phyloP scores from a whole-genome alignment of 2,113 vertebrate species.

The Perccottus glenii region DNA sequence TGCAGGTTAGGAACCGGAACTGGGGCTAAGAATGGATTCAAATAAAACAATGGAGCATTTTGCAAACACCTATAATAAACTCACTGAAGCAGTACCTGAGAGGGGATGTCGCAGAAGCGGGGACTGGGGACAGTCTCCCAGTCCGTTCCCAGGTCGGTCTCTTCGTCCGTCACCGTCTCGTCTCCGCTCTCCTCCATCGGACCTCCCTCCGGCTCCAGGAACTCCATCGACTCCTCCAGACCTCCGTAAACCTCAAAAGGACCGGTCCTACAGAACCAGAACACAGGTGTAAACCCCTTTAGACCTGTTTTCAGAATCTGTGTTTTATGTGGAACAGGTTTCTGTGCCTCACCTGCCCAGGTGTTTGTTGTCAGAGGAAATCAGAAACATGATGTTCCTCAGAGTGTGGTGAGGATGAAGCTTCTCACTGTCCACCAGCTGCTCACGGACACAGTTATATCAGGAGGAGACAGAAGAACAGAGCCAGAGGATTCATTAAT shows the following conservation, averaged over 20 bases:
- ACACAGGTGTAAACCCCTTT: neutral
- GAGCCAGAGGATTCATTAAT: too few relatives aligned
- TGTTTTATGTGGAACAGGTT: neutral
- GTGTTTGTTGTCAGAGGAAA: conserved; percentile 88
- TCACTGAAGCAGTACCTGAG: conserved; percentile 69
- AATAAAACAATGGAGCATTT: too few relatives aligned
- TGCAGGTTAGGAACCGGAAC: neutral
- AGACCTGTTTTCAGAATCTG: neutral
- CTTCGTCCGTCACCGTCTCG: conserved; percentile 89
- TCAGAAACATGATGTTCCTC: conserved; percentile 97
- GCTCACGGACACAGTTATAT: conserved; percentile 11
- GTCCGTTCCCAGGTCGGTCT: conserved; percentile 96
- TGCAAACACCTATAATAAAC: too few relatives aligned
- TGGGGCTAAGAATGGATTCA: too few relatives aligned
- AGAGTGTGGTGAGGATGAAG: conserved; percentile 96
- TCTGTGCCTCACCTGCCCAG: conserved; percentile 89
- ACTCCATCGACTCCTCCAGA: conserved; percentile 97
- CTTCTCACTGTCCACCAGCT: conserved; percentile 95
- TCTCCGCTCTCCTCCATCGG: conserved; percentile 92
- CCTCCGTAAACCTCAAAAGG: conserved; percentile 93
- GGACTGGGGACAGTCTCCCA: conserved; percentile 98
- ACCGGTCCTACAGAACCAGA: conserved; percentile 73
- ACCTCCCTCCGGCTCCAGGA: conserved; percentile 89
- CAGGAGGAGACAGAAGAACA: neutral
- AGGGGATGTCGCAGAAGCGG: conserved; percentile 97